Evolutionary conservation across 2,797 vertebrate species (phyloP), one percentile per base, ranked within the genome.

Genomic region (Austrolebias charrua): DNA sequence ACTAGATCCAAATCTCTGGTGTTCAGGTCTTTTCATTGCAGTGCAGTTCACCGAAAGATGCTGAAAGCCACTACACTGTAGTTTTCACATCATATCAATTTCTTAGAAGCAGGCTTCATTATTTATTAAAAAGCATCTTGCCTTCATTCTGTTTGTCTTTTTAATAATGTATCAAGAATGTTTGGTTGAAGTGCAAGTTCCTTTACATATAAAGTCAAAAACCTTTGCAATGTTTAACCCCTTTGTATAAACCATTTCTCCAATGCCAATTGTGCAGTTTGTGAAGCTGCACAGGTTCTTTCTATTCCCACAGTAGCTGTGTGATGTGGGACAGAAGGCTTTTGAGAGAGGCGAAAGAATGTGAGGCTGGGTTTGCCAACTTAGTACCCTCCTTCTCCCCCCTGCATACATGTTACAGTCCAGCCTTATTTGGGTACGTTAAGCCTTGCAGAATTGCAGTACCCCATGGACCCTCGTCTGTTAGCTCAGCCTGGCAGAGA

Each of bases 401-500:
- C 71, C 71, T 70, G 80, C 63, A 69, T 77, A 55, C 75, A 68
- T 72, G 76, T 81, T 53, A 71, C 81, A 87, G 82, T 88, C 89
- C 66, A 84, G 20, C 93, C 91, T 87, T 92, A 92, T 92, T 89
- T 92, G 91, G 92, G 81, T 79, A 85, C 20, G 4, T 67, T 55
- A 68, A 73, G 72, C 73, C 76, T 47, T 12, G 60, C 24, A 61
- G 71, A 78, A 79, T 79, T 66, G 59, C 29, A 54, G 69, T 80
- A 75, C 80, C 78, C 71, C 60, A 43, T 38, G 60, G 78, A 77
- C 72, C 65, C 74, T 69, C 24, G 28, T 61, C 79, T 76, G 73
- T 76, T 75, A 77, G 70, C 81, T 84, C 66, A 83, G 73, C 70
- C 73, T 63, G 66, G 68, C 70, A 87, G 80, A n/a, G n/a, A 86